phyloP scores from a whole-genome alignment of 2,797 vertebrate genomes.

The Prionace glauca region DNA sequence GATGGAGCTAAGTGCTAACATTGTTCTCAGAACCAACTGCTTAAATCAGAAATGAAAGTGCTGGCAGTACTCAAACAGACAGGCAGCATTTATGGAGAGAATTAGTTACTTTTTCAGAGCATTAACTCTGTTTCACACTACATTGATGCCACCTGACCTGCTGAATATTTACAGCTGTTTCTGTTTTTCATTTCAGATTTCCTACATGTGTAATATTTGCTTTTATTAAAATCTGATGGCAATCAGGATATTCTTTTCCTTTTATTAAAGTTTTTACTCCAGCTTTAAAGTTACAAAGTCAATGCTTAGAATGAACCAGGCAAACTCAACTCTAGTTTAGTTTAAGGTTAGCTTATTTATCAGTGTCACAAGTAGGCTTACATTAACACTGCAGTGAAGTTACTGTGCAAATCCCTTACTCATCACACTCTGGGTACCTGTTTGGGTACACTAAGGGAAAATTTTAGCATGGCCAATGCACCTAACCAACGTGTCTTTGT shows the following conservation, averaged over 20 bases:
- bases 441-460: too few relatives aligned
- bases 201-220: neutral
- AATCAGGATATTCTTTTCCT: neutral
- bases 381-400: too few relatives aligned
- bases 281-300: too few relatives aligned
- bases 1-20: neutral
- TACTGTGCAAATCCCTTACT: too few relatives aligned
- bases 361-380: too few relatives aligned
- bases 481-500: too few relatives aligned
- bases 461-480: too few relatives aligned
- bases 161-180: neutral
- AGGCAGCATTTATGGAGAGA: neutral
- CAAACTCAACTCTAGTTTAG: too few relatives aligned
- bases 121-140: neutral
- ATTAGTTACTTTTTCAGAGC: neutral
- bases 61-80: neutral
- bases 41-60: neutral
- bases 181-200: neutral
- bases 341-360: too few relatives aligned
- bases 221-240: neutral
- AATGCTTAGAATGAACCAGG: too few relatives aligned
- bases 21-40: neutral
- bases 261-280: neutral
- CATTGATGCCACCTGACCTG: neutral
- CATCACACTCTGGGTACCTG: too few relatives aligned